Percentiles rank a stretch among this genome's conserved stretches.
phyloP scores from a whole-genome alignment of 2,888 invertebrate species.

The Diabrotica balteata region DNA sequence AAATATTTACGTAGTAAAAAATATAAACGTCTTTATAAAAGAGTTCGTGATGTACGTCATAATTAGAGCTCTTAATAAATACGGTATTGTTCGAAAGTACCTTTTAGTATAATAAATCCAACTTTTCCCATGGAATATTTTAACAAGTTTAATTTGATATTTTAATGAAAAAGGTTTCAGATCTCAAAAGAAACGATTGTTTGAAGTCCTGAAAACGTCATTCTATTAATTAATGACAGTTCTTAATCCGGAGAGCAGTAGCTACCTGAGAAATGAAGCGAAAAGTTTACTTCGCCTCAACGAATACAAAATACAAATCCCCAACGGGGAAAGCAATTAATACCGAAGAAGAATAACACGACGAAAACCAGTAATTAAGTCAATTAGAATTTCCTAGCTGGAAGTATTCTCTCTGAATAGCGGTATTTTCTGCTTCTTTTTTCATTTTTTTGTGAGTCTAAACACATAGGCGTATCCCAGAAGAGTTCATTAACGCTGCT shows the following conservation, averaged over 20 bases:
- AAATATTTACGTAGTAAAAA: too few relatives aligned
- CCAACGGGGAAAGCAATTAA: constrained; percentile 34
- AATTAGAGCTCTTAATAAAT: too few relatives aligned
- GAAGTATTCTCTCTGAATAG: constrained; percentile 22
- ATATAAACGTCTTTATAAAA: too few relatives aligned
- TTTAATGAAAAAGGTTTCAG: constrained; percentile 8
- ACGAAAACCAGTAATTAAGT: constrained; percentile 35
- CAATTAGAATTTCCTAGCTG: constrained; percentile 36
- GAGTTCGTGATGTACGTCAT: too few relatives aligned
- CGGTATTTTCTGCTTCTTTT: constrained; percentile 17
- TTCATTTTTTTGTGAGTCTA: constrained; percentile 2
- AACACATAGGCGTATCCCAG: constrained; percentile 10
- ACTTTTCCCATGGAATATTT: constrained; percentile 6
- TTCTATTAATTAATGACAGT: constrained; percentile 25
- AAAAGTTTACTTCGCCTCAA: constrained; percentile 27
- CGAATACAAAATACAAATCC: constrained; percentile 28
- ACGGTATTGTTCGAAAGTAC: too few relatives aligned
- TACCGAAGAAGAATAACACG: constrained; percentile 32
- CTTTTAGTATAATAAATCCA: background rate
- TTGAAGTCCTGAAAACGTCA: constrained; percentile 16
- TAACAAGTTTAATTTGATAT: constrained; percentile 11
- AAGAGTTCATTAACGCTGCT: background rate
- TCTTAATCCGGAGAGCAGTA: constrained; percentile 19
- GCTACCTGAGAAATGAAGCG: constrained; percentile 33
- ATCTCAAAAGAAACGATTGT: constrained; percentile 21